Evolutionary conservation across 2,888 invertebrate genomes (phyloP), one percentile per base, ranked within the genome.

Genomic region (Agonopterix subpropinquella): DNA sequence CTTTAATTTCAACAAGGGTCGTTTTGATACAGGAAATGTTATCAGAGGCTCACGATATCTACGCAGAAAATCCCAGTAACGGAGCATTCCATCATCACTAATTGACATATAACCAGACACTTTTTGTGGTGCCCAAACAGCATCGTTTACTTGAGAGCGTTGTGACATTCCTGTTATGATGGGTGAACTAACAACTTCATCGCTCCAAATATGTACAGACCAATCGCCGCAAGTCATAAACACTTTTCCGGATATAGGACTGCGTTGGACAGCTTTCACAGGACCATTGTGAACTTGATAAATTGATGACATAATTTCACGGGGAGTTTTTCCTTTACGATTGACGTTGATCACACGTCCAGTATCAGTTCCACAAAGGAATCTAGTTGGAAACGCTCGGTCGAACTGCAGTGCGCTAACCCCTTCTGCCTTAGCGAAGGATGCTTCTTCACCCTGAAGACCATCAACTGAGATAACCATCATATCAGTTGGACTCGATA

Each of bases 31-130:
- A 75, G 92, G 92, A 2, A 93, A 84, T 48, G 90, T 89, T 13
- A 91, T 76, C 35, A 92, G 89, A 2, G 95, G 94, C 42, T 90
- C 89, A 49, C 90, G 90, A 53, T 93, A 92, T 66, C 92, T 92
- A 54, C 94, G 90, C 36, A 95, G 76, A 18, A 96, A 77, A 78
- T 96, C 96, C 95, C 95, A 96, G 41, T 92, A 92, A 58, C 95
- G 92, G 41, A 95, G 76, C 10, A 90, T 91, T 0, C 96, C 96
- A 62, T 93, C 92, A 10, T 47, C 57, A 11, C 69, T 60, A 2
- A 75, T 66, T 1, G 74, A 56, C 74, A 80, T 77, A 49, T 73
- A 79, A 45, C 71, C 62, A 7, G 79, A 80, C 39, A 91, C 89
- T 57, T 73, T 67, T 11, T 68, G 60, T 8, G 78, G 77, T 9